Evolutionary conservation across 2,113 vertebrate genomes (phyloP).

Genomic region (Xiphorhynchus elegans): DNA sequence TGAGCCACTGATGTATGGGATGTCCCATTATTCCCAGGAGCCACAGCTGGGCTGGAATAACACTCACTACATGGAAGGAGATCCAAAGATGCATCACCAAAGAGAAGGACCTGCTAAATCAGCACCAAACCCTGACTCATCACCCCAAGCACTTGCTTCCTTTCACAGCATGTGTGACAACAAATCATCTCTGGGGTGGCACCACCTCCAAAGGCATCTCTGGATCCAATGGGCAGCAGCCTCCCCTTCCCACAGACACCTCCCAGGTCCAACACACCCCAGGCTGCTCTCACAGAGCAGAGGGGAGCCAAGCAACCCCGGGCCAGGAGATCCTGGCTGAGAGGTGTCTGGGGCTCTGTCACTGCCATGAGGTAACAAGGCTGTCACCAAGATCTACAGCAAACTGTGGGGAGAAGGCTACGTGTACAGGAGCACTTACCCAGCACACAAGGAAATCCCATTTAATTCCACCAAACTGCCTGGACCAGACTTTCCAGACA

Average conservation of each 20-base stretch:
- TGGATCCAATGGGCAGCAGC: background rate
- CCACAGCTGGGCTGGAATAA: background rate
- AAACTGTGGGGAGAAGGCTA: background rate
- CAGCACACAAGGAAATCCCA: background rate
- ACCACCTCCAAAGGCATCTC: background rate
- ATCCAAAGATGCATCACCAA: background rate
- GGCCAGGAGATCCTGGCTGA: background rate
- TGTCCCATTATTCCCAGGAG: background rate
- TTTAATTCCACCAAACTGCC: background rate
- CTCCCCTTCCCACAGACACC: background rate
- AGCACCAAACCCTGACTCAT: background rate
- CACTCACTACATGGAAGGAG: background rate
- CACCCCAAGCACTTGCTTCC: background rate
- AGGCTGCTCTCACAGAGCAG: background rate
- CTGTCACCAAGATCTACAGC: background rate
- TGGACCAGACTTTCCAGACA: background rate
- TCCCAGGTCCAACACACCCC: background rate
- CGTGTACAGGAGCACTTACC: background rate
- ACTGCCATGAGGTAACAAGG: background rate
- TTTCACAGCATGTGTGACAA: background rate
- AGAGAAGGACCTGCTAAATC: background rate
- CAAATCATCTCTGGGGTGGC: background rate
- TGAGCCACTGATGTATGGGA: accelerated
- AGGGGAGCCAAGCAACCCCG: background rate
- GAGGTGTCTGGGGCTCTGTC: background rate